phyloP scores from a whole-genome alignment of 2,888 invertebrate genomes.

The Eupithecia exiguata region DNA sequence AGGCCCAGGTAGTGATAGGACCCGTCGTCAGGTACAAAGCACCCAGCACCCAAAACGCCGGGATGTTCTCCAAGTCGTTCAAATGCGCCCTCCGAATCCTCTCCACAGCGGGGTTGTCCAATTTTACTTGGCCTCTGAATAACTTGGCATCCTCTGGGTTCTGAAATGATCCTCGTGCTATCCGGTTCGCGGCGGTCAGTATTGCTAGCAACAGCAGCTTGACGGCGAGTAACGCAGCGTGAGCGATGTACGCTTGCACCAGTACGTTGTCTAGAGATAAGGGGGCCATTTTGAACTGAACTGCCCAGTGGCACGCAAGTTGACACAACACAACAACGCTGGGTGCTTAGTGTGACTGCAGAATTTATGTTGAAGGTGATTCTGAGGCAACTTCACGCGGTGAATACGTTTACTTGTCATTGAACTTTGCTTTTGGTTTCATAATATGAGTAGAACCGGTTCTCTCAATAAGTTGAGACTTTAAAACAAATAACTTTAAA shows the following conservation, averaged over 20 bases:
- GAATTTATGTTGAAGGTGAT: conserved; percentile 24
- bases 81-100: conserved; percentile 84
- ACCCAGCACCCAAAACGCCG: conserved; percentile 85
- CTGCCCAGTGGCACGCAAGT: conserved; percentile 28
- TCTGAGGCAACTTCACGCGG: conserved; percentile 32
- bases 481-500: not conserved
- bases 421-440: not conserved
- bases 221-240: conserved; percentile 67
- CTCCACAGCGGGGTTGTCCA: conserved; percentile 67
- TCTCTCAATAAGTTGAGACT: not conserved
- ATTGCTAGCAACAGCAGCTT: conserved; percentile 60
- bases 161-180: conserved; percentile 59
- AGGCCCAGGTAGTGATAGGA: conserved; percentile 74
- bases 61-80: conserved; percentile 89
- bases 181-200: conserved; percentile 59
- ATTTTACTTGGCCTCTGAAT: conserved; percentile 64
- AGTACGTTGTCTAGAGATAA: conserved; percentile 56
- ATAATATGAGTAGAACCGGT: not conserved
- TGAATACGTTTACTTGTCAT: conserved; percentile 3
- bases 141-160: conserved; percentile 70
- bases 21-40: conserved; percentile 85
- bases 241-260: conserved; percentile 69
- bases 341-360: conserved; percentile 24
- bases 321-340: conserved; percentile 25
- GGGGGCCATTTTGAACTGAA: conserved; percentile 53